Percentiles rank a stretch among this genome's conserved stretches.
phyloP scores from a whole-genome alignment of 2,888 invertebrate genomes.

The Bhutanitis thaidina region DNA sequence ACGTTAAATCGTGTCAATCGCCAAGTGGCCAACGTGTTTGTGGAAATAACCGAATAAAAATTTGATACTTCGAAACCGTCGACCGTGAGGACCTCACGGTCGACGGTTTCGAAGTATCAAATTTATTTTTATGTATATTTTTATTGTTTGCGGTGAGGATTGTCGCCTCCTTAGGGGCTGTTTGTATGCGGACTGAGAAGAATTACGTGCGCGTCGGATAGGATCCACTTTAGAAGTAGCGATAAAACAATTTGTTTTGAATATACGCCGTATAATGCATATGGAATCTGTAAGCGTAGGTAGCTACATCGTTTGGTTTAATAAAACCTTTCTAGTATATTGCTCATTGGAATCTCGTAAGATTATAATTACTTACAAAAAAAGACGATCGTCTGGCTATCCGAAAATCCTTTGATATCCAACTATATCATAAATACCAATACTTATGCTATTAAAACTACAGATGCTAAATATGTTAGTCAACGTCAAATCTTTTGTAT shows the following conservation, averaged over 20 bases:
- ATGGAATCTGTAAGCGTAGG: slow-evolving; percentile 24
- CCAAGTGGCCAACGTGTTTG: slow-evolving; percentile 9
- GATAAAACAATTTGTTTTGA: slow-evolving; percentile 75
- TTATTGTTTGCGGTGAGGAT: slow-evolving; percentile 74
- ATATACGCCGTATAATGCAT: slow-evolving; percentile 50
- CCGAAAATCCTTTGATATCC: too few relatives aligned
- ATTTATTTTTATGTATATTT: slow-evolving; percentile 76
- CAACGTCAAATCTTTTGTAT: too few relatives aligned
- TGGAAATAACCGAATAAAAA: slow-evolving; percentile 40
- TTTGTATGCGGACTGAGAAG: slow-evolving; percentile 74
- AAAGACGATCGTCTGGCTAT: too few relatives aligned
- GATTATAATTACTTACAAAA: too few relatives aligned
- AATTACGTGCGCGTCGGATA: slow-evolving; percentile 64
- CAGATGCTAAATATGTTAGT: too few relatives aligned
- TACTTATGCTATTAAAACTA: too few relatives aligned
- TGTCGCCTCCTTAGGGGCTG: slow-evolving; percentile 73
- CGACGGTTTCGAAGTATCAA: slow-evolving; percentile 60
- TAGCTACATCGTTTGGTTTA: slow-evolving; percentile 6
- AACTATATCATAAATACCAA: too few relatives aligned
- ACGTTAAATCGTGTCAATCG: slow-evolving; percentile 1
- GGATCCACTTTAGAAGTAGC: slow-evolving; percentile 63
- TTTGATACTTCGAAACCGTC: too few relatives aligned
- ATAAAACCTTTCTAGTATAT: not conserved
- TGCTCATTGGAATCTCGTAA: not conserved
- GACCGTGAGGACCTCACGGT: too few relatives aligned